These are phyloP conservation scores for Dioctria rufipes DNA, from an alignment of 2,888 invertebrate genomes.

Conservation along the genomic window DNA sequence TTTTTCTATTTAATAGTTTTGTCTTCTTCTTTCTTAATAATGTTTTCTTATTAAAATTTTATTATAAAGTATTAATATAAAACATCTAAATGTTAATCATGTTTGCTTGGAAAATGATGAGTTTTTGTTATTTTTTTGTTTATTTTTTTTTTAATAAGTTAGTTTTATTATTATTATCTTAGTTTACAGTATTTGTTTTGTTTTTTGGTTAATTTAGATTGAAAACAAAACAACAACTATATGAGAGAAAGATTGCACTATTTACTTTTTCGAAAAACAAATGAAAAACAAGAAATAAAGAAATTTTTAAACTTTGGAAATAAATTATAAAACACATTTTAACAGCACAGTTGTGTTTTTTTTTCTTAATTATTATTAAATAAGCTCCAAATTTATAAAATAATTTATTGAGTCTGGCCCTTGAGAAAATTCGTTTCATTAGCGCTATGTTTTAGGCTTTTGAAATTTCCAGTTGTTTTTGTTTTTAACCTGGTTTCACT, in stretches of 20 bases:
- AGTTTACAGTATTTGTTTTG: constrained; percentile 22
- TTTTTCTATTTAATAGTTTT: neutral
- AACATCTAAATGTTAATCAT: constrained; percentile 44
- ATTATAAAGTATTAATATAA: constrained; percentile 50
- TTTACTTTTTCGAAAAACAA: constrained; percentile 21
- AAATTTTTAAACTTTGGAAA: neutral
- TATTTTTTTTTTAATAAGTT: constrained; percentile 13
- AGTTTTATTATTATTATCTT: constrained; percentile 26
- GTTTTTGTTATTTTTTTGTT: constrained; percentile 35
- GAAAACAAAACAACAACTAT: constrained; percentile 46
- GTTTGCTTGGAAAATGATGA: constrained; percentile 45
- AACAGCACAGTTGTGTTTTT: constrained; percentile 3
- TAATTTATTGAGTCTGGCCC: neutral
- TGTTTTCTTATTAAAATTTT: constrained; percentile 43
- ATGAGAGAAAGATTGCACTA: constrained; percentile 36
- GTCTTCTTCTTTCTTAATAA: constrained; percentile 9
- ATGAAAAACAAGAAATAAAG: constrained; percentile 22
- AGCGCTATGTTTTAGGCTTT: constrained; percentile 34
- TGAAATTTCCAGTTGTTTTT: constrained; percentile 21
- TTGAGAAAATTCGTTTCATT: constrained; percentile 10
- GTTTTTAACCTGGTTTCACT: constrained; percentile 9
- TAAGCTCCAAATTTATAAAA: constrained; percentile 44
- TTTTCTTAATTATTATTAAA: constrained; percentile 11
- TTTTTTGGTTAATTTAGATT: constrained; percentile 9
- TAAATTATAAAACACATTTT: constrained; percentile 16